Percentiles rank a stretch among this genome's conserved stretches.
Conservation (phyloP, 2,113 vertebrate genomes). For the Oryzias woworae region DNA sequence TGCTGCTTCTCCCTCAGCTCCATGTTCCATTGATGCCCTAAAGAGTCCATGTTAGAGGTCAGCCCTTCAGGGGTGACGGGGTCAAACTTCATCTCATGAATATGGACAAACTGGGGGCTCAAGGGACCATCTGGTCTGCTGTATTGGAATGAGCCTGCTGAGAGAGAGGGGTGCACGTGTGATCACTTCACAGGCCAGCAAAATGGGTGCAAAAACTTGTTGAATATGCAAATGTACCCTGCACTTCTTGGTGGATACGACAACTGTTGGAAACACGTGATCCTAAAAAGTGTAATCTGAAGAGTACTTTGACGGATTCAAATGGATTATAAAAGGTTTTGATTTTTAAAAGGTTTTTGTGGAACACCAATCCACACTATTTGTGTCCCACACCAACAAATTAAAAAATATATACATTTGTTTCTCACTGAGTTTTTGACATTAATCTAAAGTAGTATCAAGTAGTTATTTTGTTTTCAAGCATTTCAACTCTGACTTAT, state of each 20-base stretch:
- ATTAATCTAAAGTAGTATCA: too few species aligned
- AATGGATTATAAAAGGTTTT: too few species aligned
- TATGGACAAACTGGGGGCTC: conserved; percentile 54
- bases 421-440: neutral
- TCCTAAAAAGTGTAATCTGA: too few species aligned
- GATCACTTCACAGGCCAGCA: conserved; percentile 59
- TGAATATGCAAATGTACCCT: neutral
- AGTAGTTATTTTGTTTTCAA: too few species aligned
- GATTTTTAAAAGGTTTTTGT: too few species aligned
- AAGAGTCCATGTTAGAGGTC: conserved; percentile 69
- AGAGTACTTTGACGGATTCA: too few species aligned
- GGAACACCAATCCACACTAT: too few species aligned
- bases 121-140: conserved; percentile 70
- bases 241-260: conserved; percentile 27
- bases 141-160: conserved; percentile 55
- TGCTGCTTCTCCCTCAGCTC: conserved; percentile 34
- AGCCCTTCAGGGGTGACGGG: conserved; percentile 56
- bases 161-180: conserved; percentile 44
- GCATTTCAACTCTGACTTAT: too few species aligned
- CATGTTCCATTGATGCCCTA: conserved; percentile 60
- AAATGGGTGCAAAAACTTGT: conserved; percentile 4
- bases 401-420: neutral
- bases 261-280: neutral
- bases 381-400: too few species aligned
- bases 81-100: conserved; percentile 72